phyloP scores from a whole-genome alignment of 1,140 invertebrate genomes.

The Oedothorax gibbosus region DNA sequence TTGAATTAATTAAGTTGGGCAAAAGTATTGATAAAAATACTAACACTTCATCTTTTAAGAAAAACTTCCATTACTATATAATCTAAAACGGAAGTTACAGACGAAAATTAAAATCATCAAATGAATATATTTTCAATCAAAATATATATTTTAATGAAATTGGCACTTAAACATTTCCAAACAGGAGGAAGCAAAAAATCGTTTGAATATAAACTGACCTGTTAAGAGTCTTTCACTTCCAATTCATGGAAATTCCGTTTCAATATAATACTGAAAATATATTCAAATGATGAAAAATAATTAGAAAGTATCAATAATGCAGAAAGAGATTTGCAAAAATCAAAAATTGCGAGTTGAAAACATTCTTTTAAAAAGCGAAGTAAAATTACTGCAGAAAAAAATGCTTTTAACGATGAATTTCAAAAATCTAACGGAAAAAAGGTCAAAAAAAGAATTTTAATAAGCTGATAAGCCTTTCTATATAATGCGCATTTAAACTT shows the following conservation, averaged over 20 bases:
- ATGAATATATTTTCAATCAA: conserved; percentile 57
- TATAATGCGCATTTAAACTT: too few species aligned
- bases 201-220: conserved; percentile 51
- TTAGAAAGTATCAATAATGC: conserved; percentile 39
- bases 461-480: too few species aligned
- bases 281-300: conserved; percentile 61
- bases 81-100: background rate
- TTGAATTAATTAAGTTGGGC: too few species aligned
- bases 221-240: conserved; percentile 44
- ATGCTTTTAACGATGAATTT: too few species aligned
- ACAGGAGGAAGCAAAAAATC: conserved; percentile 1
- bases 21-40: too few species aligned
- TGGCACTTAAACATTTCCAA: background rate
- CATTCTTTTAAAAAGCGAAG: too few species aligned
- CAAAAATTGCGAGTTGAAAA: too few species aligned
- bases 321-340: background rate
- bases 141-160: background rate
- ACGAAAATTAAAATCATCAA: background rate
- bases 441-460: too few species aligned
- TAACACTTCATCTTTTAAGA: too few species aligned
- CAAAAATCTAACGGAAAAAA: too few species aligned
- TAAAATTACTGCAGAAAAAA: too few species aligned
- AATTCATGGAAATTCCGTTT: conserved; percentile 61
- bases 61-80: background rate
- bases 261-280: conserved; percentile 61